Evolutionary conservation across 2,888 invertebrate species (phyloP), one percentile per base, ranked within the genome.

Genomic region (Drosophila histrio): DNA sequence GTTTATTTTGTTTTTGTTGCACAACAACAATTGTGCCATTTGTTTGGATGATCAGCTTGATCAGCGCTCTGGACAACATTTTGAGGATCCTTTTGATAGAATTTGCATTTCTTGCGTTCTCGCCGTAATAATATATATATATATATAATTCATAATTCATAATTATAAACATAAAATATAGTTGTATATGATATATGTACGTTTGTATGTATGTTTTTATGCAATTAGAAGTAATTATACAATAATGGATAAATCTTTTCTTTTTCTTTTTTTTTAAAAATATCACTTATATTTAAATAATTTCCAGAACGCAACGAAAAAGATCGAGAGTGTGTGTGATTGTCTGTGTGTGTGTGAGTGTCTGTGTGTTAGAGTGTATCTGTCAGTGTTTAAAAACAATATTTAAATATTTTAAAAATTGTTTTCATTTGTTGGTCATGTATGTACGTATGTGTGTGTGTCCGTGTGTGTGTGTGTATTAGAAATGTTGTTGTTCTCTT

Each of bases 261-360:
- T n/a, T n/a, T n/a, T n/a, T n/a, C n/a, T n/a, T n/a, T n/a, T n/a
- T n/a, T 63, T 63, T 68, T 87, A 72, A 79, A 87, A 89, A 89
- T 89, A 89, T 89, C 90, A 86, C 89, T 89, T 87, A 86, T 72
- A 74, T 77, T 62, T 81, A 86, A 87, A 87, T 89, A 89, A 89
- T 89, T 88, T 89, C 89, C 89, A 89, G 81, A 89, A 89, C 84
- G 87, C 88, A 85, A 87, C 83, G 69, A 79, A 86, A 73, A 69
- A 65, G 69, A 75, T 83, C 79, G 77, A 73, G 60, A 65, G 62
- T 63, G 47, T 77, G 50, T 58, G 5, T 49, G 43, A 22, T 11
- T 54, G 17, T 44, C 24, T 59, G 49, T 47, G 38, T 61, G 39
- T 53, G 41, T 39, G 32, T 59, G 26, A 52, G 39, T 44, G 41